These are phyloP conservation scores for Chlorodrepanis virens DNA, from an alignment of 2,113 vertebrate genomes.

Conservation along the genomic window DNA sequence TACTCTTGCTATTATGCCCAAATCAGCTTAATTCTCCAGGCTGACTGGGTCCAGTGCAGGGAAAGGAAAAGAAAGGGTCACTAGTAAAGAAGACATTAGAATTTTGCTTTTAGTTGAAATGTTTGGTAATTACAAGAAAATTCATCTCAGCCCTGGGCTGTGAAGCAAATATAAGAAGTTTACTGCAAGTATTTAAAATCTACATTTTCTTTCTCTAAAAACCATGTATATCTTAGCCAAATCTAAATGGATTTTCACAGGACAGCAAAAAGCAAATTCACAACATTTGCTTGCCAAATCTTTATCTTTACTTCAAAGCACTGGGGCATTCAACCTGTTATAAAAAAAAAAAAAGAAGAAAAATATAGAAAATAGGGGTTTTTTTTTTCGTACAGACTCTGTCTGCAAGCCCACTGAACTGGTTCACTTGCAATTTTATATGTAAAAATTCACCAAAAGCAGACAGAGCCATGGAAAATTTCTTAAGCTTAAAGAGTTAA, in stretches of 20 bases:
- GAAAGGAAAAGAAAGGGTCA: background rate
- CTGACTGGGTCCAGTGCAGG: background rate
- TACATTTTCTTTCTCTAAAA: background rate
- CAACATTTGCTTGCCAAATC: background rate
- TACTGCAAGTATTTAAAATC: background rate
- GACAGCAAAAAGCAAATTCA: background rate
- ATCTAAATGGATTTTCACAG: background rate
- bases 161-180: background rate
- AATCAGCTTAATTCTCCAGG: background rate
- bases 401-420: background rate
- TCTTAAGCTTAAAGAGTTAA: slow-evolving; percentile 2
- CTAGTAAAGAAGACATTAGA: background rate
- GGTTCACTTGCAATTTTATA: background rate
- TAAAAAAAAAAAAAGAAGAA: background rate
- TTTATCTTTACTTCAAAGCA: background rate
- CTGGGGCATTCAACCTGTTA: background rate
- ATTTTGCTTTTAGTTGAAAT: background rate
- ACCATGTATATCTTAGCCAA: background rate
- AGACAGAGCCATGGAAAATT: background rate
- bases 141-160: background rate
- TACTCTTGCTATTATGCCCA: background rate
- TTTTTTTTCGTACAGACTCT: background rate
- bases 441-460: background rate
- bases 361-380: background rate
- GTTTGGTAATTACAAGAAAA: background rate